These are phyloP conservation scores for Leucopsar rothschildi DNA, from an alignment of 2,113 vertebrate genomes.

Conservation along the genomic window DNA sequence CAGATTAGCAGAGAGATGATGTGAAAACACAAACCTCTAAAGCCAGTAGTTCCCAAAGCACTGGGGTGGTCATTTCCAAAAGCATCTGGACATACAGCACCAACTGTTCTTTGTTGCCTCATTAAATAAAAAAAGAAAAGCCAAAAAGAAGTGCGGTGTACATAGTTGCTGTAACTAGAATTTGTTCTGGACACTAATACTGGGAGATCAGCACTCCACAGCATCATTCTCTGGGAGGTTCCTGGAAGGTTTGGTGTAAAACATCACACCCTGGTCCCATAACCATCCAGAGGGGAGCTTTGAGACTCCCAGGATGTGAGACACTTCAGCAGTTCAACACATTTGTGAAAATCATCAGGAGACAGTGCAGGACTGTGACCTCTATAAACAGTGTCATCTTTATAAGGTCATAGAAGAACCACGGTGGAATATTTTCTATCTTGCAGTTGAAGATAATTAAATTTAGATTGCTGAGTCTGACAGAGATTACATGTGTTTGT, in stretches of 20 bases:
- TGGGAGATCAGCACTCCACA: not conserved
- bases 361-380: not conserved
- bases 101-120: not conserved
- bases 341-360: not conserved
- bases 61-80: not conserved
- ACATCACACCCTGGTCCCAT: not conserved
- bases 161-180: not conserved
- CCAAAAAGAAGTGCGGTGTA: not conserved
- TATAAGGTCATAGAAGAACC: not conserved
- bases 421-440: not conserved
- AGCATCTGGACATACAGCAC: not conserved
- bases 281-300: not conserved
- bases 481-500: not conserved
- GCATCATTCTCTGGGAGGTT: not conserved
- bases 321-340: not conserved
- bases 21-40: not conserved
- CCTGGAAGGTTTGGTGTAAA: not conserved
- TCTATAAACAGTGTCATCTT: not conserved
- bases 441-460: not conserved
- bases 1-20: not conserved
- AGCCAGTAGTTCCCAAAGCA: not conserved
- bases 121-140: not conserved
- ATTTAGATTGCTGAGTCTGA: not conserved
- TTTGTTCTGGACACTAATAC: not conserved
- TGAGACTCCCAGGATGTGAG: not conserved